A percentile compares a stretch with the other conserved stretches of the same genome.
Conservation (phyloP, 2,797 vertebrate species). For the Mormyrus hasselquistii region DNA sequence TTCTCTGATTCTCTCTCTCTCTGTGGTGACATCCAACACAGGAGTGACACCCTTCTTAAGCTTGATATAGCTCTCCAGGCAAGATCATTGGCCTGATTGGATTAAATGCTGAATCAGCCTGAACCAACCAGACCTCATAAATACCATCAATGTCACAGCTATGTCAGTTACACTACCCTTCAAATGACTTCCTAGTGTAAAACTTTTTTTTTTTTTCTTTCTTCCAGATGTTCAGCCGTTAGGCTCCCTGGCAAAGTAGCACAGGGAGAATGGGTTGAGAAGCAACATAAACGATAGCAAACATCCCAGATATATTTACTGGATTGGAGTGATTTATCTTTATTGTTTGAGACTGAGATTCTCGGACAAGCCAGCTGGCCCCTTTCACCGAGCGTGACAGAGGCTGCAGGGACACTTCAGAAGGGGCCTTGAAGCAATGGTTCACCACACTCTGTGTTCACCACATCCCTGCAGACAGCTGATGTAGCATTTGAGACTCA, state of each 20-base stretch:
- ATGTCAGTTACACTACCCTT: not conserved
- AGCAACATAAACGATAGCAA: not conserved
- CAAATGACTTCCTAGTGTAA: not conserved
- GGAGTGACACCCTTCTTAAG: not conserved
- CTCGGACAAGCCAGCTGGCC: not conserved
- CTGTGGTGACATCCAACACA: not conserved
- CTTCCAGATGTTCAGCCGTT: not conserved
- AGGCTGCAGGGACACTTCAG: not conserved
- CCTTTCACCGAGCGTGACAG: not conserved
- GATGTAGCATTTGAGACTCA: slow-evolving; percentile 42
- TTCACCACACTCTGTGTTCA: not conserved
- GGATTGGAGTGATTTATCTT: not conserved
- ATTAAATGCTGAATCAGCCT: not conserved
- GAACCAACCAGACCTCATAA: not conserved
- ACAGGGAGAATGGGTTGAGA: not conserved
- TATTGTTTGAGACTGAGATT: not conserved
- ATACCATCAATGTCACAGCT: not conserved
- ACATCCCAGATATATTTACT: not conserved
- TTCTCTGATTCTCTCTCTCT: not conserved
- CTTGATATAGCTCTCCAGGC: not conserved
- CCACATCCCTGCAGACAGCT: not conserved
- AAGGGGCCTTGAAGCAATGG: not conserved
- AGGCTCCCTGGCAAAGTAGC: not conserved
- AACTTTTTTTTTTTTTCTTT: not conserved
- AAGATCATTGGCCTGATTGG: not conserved